phyloP scores from a whole-genome alignment of 2,113 vertebrate species.

The Semnopithecus entellus region DNA sequence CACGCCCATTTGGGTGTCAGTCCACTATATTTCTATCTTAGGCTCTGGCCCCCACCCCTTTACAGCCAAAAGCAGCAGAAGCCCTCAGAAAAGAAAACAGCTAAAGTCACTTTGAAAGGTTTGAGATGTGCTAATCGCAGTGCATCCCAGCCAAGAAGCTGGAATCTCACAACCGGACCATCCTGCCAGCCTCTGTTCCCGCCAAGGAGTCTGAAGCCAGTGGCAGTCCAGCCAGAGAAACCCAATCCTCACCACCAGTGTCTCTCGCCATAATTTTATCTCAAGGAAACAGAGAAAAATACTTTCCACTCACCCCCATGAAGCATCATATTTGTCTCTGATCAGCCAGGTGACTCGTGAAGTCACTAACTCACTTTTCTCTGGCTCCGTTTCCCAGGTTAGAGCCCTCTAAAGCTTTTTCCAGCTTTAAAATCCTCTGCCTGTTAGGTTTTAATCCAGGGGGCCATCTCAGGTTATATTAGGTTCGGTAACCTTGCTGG shows the following conservation, averaged over 20 bases:
- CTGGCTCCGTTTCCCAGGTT: background rate
- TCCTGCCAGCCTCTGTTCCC: background rate
- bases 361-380: background rate
- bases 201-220: conserved; percentile 43
- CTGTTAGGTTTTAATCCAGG: background rate
- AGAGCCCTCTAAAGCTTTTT: background rate
- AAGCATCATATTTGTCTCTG: background rate
- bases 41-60: conserved; percentile 48
- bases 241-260: background rate
- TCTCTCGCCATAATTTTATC: background rate
- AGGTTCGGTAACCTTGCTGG: background rate
- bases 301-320: background rate
- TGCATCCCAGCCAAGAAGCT: conserved; percentile 61
- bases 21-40: conserved; percentile 56
- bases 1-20: conserved; percentile 65
- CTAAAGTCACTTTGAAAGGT: conserved; percentile 71
- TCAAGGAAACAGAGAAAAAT: conserved; percentile 62
- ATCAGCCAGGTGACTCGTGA: background rate
- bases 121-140: conserved; percentile 68
- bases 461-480: background rate
- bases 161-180: conserved; percentile 54
- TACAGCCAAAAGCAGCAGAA: conserved; percentile 63
- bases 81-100: conserved; percentile 70
- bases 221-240: conserved; percentile 17
- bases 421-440: conserved; percentile 29